Evolutionary conservation across 2,888 invertebrate species (phyloP).

Genomic region (Dysmachus trigonus): DNA sequence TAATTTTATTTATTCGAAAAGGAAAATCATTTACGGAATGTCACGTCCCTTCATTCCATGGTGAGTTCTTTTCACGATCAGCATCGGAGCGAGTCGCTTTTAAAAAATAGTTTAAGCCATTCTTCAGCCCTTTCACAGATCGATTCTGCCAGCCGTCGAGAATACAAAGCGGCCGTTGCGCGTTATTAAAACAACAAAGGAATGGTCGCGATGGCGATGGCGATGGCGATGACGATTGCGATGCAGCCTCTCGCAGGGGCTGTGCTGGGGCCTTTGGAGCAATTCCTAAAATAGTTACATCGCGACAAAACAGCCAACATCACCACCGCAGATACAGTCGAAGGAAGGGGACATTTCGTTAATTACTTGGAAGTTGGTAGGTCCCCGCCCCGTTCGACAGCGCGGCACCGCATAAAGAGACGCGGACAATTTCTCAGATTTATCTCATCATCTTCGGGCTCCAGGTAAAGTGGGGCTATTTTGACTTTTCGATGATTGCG

Average conservation of each 20-base stretch:
- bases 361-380: neutral
- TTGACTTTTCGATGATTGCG: neutral
- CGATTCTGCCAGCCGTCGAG: slow-evolving; percentile 6
- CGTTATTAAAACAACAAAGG: slow-evolving; percentile 21
- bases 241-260: neutral
- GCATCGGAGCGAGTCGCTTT: neutral
- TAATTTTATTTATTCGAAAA: slow-evolving; percentile 17
- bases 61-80: slow-evolving; percentile 31
- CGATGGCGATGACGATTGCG: neutral
- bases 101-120: slow-evolving; percentile 34
- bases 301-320: neutral
- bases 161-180: neutral
- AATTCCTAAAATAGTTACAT: neutral
- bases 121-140: slow-evolving; percentile 28
- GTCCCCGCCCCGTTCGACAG: neutral
- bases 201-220: neutral
- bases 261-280: neutral
- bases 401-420: neutral
- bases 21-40: slow-evolving; percentile 43
- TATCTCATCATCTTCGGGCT: neutral
- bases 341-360: neutral
- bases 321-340: neutral
- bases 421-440: neutral
- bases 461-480: neutral
- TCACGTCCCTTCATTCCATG: slow-evolving; percentile 41